Conservation (phyloP, 2,888 invertebrate species). For the Thymelicus lineola region DNA sequence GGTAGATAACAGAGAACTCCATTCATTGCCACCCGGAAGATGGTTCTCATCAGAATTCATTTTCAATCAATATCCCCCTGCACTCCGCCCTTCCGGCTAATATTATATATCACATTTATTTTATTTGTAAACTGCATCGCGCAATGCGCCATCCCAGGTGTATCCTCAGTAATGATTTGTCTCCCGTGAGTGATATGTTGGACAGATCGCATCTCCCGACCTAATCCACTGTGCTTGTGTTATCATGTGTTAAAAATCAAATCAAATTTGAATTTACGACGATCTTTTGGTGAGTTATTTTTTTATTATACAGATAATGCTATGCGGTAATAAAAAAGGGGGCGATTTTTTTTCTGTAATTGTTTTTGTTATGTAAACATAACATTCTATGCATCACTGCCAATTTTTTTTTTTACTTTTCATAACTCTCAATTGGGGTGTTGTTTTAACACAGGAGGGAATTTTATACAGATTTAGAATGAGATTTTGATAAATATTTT, state of each 20-base stretch:
- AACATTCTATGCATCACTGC: too few species aligned
- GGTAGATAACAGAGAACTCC: neutral
- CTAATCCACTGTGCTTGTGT: neutral
- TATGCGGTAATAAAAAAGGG: too few species aligned
- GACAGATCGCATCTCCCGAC: conserved; percentile 1
- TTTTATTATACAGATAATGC: neutral
- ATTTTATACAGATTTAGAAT: too few species aligned
- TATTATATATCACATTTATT: neutral
- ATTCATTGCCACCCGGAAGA: neutral
- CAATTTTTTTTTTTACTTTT: too few species aligned
- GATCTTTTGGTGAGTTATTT: neutral
- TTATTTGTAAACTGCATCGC: conserved; percentile 13
- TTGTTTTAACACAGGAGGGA: too few species aligned
- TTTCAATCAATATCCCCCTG: conserved; percentile 5
- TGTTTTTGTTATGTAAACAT: too few species aligned
- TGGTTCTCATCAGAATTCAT: neutral
- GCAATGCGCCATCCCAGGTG: conserved; percentile 3
- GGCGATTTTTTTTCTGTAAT: too few species aligned
- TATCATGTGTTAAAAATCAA: neutral
- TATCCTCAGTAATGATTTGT: neutral
- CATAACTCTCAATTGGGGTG: too few species aligned
- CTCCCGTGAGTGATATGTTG: conserved; percentile 3
- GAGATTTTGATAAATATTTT: too few species aligned
- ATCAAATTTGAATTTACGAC: neutral
- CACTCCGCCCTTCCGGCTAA: neutral